A percentile compares a stretch with the other conserved stretches of the same genome.
These are phyloP conservation scores for Epinotia demarniana DNA, from an alignment of 2,888 invertebrate species.

Conservation along the genomic window DNA sequence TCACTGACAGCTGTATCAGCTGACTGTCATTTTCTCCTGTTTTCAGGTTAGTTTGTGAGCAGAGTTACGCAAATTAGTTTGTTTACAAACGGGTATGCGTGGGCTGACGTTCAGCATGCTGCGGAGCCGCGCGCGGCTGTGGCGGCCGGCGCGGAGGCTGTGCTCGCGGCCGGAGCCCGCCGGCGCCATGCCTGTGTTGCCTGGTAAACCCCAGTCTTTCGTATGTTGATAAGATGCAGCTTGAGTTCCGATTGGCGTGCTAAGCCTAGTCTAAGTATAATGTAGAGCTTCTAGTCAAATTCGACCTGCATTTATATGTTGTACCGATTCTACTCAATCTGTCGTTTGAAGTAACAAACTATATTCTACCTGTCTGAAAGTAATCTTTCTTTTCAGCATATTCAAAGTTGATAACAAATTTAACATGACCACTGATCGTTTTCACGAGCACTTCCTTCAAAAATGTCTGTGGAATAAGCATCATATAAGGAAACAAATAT, in stretches of 20 bases:
- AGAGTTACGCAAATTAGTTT: constrained; percentile 26
- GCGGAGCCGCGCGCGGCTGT: constrained; percentile 49
- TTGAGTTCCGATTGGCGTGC: no score
- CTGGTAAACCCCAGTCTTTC: constrained; percentile 2
- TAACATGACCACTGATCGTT: no score
- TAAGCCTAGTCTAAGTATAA: no score
- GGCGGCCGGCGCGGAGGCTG: constrained; percentile 20
- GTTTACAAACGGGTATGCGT: constrained; percentile 58
- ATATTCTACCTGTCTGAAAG: no score
- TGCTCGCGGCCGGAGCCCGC: constrained; percentile 20
- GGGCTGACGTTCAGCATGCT: constrained; percentile 65
- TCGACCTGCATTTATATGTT: no score
- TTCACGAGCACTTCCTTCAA: neutral
- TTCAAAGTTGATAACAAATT: no score
- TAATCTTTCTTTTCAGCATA: no score
- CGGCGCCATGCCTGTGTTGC: neutral
- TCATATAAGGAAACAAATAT: neutral
- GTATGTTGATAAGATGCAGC: neutral
- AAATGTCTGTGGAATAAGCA: neutral
- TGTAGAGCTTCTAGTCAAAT: no score
- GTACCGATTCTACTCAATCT: no score
- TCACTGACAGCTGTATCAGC: constrained; percentile 30
- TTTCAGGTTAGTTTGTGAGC: constrained; percentile 21
- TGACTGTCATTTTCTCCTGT: constrained; percentile 42
- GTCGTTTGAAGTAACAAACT: no score